Evolutionary conservation across 2,888 invertebrate species (phyloP), one percentile per base, ranked within the genome.

Genomic region (Ganaspis brasiliensis): DNA sequence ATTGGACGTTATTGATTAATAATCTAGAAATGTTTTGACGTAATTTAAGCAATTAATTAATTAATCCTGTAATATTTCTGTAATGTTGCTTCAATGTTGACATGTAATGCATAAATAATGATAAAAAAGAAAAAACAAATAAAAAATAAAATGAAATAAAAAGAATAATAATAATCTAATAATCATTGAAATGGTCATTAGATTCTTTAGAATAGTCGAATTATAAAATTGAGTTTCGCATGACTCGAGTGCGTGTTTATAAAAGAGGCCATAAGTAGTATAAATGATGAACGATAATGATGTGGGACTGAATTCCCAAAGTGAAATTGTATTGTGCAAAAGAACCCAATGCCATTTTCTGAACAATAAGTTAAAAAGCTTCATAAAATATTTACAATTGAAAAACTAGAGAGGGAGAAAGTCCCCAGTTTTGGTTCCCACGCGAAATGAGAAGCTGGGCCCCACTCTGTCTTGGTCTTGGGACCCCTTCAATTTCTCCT

Each of bases 391-490:
- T 67, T 67, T 67, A 67, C 67, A 67, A 67, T 45, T 67, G 67
- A 74, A 76, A 12, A 67, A 67, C 31, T 71, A 61, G 74, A 75
- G 70, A 72, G 37, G 37, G 79, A 71, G 59, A 75, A 37, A 59
- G 59, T 79, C 80, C 84, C 83, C 87, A 84, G 87, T 84, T 82
- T 83, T 74, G 78, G 83, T 88, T 88, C 88, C 87, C 88, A 88
- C 88, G 88, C 86, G 71, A 57, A 55, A 37, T 19, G 59, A 59
- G 74, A 63, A 80, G 85, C 80, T 82, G 81, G 77, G 78, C 72
- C 77, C 80, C 77, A 74, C 75, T 72, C 79, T 77, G 45, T 75
- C 79, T 49, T 70, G 31, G 31, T 4, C 31, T 6, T 63, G 14
- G 40, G 37, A 35, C 67, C 67, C 40, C 45, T 45, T 21, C 45